These are phyloP conservation scores for Peromyscus leucopus DNA, from an alignment of 2,113 vertebrate species.

Conservation along the genomic window DNA sequence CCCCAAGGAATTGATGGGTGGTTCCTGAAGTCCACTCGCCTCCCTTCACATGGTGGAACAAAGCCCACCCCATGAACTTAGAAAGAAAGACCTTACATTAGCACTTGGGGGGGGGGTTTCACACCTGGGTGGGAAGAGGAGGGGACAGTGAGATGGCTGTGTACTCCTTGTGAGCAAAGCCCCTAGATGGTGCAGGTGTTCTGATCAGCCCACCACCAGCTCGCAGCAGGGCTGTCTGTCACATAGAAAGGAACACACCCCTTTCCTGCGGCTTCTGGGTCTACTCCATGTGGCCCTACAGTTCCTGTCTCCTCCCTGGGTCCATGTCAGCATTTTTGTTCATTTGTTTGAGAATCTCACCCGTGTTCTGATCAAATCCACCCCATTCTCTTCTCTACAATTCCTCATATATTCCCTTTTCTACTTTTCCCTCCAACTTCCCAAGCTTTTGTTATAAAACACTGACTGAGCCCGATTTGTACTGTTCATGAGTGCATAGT, in stretches of 20 bases:
- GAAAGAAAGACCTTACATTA: fast-evolving
- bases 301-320: not conserved
- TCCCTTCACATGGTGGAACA: fast-evolving
- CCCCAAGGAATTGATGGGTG: not conserved
- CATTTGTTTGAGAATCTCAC: not conserved
- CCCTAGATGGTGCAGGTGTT: fast-evolving
- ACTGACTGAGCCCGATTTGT: not conserved
- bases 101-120: fast-evolving
- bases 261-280: fast-evolving
- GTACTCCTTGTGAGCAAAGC: not conserved
- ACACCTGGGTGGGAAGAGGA: no score
- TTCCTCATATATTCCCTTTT: not conserved
- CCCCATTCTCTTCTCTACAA: not conserved
- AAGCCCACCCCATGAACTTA: fast-evolving
- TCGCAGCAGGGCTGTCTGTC: fast-evolving
- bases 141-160: not conserved
- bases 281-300: fast-evolving
- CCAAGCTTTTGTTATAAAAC: not conserved
- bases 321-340: not conserved
- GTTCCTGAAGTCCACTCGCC: fast-evolving
- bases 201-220: not conserved
- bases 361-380: not conserved
- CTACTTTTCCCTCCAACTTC: not conserved
- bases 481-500: not conserved
- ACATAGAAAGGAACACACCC: not conserved